Base-by-base conservation (phyloP, 2,797 vertebrate genomes). In the Siniperca scherzeri region DNA sequence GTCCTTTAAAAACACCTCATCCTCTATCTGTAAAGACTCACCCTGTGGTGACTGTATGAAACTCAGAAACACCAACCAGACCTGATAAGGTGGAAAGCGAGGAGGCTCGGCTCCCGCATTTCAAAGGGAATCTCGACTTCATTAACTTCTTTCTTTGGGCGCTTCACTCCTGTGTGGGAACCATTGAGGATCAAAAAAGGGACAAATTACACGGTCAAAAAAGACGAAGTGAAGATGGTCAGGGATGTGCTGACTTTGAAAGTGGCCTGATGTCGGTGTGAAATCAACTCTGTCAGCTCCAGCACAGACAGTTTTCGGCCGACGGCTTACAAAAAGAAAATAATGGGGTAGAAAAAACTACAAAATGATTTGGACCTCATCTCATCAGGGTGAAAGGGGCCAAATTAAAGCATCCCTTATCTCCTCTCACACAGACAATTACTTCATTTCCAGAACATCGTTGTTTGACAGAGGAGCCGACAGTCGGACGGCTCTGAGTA, bases 361-460 rank as follows among this genome's bases (percentile, higher is more conserved):
- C 30, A 48, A 71, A 77, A 52, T 64, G 81, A 88, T 80, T 87
- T 72, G 52, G 79, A 83, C 78, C 76, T 86, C 86, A 71, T 91
- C 83, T 88, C 88, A 82, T 78, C 25, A n/a, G 64, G 80, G 83
- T 42, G 78, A 84, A 95, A 95, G 82, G 81, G 81, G 70, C 80
- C 72, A 81, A 92, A 92, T 91, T 86, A 89, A 89, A 91, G 74
- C 3, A 3, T 46, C 27, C 69, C 81, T 89, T 89, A 89, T 91
- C 87, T 88, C 27, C 77, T 64, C 86, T 80, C 85, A 81, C 84
- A 70, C 87, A 88, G 84, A 88, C 85, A 88, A 84, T 85, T 75
- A 89, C 94, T 94, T 94, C 52, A 90, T 89, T 91, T 88, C 70
- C 75, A 84, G 73, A 88, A 82, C 72, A 42, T 77, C 81, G 73